phyloP scores from a whole-genome alignment of 2,888 invertebrate genomes.

The Lypha dubia region DNA sequence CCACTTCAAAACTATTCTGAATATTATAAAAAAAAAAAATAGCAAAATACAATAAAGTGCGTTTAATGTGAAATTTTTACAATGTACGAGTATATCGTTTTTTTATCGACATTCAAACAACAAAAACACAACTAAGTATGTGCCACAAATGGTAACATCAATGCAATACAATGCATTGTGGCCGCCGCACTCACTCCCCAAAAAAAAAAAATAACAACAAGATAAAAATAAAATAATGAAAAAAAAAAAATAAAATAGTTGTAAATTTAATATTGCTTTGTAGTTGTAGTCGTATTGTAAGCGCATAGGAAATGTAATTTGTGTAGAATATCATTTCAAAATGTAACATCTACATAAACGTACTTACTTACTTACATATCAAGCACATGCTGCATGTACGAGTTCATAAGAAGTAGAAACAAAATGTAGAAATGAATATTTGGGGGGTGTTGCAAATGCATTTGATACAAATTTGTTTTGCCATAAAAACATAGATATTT shows the following conservation, averaged over 20 bases:
- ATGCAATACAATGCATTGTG: slow-evolving; percentile 17
- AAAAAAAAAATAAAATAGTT: slow-evolving; percentile 47
- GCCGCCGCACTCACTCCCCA: too few species aligned
- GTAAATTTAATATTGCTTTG: slow-evolving; percentile 66
- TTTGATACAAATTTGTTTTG: slow-evolving; percentile 53
- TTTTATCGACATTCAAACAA: not conserved
- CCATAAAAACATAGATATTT: not conserved
- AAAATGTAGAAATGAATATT: not conserved
- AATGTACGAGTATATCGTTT: not conserved
- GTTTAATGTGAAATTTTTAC: slow-evolving; percentile 45
- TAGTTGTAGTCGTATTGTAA: slow-evolving; percentile 35
- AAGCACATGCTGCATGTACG: not conserved
- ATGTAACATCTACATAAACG: not conserved
- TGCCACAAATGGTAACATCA: slow-evolving; percentile 40
- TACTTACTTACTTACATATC: not conserved
- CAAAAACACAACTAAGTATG: slow-evolving; percentile 25
- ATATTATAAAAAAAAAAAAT: not conserved
- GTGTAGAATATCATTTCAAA: slow-evolving; percentile 58
- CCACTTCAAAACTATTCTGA: not conserved
- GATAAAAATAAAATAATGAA: not conserved
- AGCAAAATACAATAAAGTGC: slow-evolving; percentile 44
- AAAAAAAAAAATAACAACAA: not conserved
- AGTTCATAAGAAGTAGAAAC: too few species aligned
- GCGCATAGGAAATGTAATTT: slow-evolving; percentile 70
- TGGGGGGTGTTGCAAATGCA: slow-evolving; percentile 63